Evolutionary conservation across 2,797 vertebrate species (phyloP).

Genomic region (Dipus sagitta): DNA sequence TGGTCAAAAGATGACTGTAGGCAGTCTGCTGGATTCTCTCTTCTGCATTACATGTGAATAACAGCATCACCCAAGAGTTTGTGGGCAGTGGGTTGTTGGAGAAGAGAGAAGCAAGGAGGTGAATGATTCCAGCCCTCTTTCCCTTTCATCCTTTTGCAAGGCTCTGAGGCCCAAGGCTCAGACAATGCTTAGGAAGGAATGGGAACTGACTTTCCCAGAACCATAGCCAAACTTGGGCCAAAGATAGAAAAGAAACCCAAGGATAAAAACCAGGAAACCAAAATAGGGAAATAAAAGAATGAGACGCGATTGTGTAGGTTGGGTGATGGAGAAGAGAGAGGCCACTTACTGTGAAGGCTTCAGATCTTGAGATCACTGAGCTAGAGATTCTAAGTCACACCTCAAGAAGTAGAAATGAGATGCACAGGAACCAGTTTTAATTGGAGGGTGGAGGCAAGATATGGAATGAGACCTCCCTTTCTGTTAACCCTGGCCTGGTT

Average conservation of each 20-base stretch:
- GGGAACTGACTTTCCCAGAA: background rate
- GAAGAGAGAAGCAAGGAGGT: background rate
- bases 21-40: background rate
- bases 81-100: background rate
- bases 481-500: slow-evolving; percentile 18
- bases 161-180: background rate
- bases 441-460: background rate
- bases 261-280: background rate
- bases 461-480: slow-evolving; percentile 1
- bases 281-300: background rate
- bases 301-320: background rate
- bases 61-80: background rate
- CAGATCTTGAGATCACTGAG: background rate
- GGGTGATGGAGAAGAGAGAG: background rate
- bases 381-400: background rate
- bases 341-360: background rate
- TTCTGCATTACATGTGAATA: background rate
- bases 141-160: background rate
- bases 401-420: slow-evolving; percentile 12
- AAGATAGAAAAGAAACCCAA: slow-evolving; percentile 28
- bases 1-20: background rate
- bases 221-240: background rate
- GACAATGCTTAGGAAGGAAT: background rate
- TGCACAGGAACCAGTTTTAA: background rate
- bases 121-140: background rate